Conservation (phyloP, 2,797 vertebrate species). For the Anableps anableps region DNA sequence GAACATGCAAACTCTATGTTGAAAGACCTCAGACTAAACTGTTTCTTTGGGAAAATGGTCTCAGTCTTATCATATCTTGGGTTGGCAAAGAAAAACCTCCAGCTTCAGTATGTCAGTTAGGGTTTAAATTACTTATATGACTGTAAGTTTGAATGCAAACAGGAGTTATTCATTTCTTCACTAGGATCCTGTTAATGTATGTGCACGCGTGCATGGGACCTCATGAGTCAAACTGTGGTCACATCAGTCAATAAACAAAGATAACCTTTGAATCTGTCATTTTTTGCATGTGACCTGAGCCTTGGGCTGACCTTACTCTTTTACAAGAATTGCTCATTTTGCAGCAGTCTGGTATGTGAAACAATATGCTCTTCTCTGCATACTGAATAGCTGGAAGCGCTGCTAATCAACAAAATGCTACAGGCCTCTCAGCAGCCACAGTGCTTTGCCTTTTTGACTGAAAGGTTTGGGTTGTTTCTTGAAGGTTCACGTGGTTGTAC, state of each 20-base stretch:
- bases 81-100: background rate
- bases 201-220: background rate
- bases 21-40: background rate
- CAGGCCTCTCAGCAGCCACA: background rate
- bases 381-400: slow-evolving; percentile 22
- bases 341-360: slow-evolving; percentile 13
- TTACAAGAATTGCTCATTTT: slow-evolving; percentile 34
- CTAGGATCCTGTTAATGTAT: background rate
- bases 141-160: background rate
- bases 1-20: background rate
- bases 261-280: slow-evolving; percentile 1
- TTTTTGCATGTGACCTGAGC: slow-evolving; percentile 35
- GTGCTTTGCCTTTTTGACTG: background rate
- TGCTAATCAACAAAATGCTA: slow-evolving; percentile 2
- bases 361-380: slow-evolving; percentile 23
- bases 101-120: background rate
- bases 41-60: background rate
- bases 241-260: slow-evolving; percentile 37
- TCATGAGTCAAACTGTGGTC: background rate
- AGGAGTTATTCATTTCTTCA: background rate
- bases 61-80: background rate
- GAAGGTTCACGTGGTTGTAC: background rate
- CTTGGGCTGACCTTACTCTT: slow-evolving; percentile 13
- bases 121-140: background rate
- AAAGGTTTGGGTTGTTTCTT: slow-evolving; percentile 41